Percentiles rank a stretch among this genome's conserved stretches.
These are phyloP conservation scores for Cyprinodon variegatus DNA, from an alignment of 2,113 vertebrate species.

Conservation along the genomic window DNA sequence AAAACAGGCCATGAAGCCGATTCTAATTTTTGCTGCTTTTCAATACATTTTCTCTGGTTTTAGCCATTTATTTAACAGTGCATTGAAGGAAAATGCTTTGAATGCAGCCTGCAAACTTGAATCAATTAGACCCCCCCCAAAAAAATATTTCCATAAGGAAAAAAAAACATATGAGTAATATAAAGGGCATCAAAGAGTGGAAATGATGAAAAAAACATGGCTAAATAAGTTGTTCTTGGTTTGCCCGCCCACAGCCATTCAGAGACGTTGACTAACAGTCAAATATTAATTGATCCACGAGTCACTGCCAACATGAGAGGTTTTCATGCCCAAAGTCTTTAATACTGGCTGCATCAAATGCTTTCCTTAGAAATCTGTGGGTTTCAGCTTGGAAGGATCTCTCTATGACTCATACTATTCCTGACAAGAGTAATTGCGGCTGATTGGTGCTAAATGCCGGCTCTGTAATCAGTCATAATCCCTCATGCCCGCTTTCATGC, in stretches of 20 bases:
- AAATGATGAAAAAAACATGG: not conserved
- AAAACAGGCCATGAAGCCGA: constrained; percentile 6
- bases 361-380: constrained; percentile 43
- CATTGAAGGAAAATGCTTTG: not conserved
- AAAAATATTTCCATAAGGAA: not conserved
- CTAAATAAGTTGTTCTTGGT: not conserved
- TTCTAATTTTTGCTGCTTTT: not conserved
- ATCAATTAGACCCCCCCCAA: not conserved
- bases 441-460: constrained; percentile 31
- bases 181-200: not conserved
- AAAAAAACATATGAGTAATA: not conserved
- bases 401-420: constrained; percentile 43
- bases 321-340: constrained; percentile 23
- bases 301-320: constrained; percentile 20
- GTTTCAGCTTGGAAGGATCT: constrained; percentile 35
- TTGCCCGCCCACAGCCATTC: constrained; percentile 5
- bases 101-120: constrained; percentile 1
- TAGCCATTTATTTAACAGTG: not conserved
- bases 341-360: constrained; percentile 28
- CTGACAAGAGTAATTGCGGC: constrained; percentile 49
- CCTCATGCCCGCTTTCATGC: constrained; percentile 17
- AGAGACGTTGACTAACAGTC: constrained; percentile 17
- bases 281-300: constrained; percentile 9
- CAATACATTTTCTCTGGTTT: not conserved
- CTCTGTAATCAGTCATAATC: constrained; percentile 31